A percentile compares a stretch with the other conserved stretches of the same genome.
phyloP scores from a whole-genome alignment of 1,140 invertebrate species.

The Wasmannia auropunctata region DNA sequence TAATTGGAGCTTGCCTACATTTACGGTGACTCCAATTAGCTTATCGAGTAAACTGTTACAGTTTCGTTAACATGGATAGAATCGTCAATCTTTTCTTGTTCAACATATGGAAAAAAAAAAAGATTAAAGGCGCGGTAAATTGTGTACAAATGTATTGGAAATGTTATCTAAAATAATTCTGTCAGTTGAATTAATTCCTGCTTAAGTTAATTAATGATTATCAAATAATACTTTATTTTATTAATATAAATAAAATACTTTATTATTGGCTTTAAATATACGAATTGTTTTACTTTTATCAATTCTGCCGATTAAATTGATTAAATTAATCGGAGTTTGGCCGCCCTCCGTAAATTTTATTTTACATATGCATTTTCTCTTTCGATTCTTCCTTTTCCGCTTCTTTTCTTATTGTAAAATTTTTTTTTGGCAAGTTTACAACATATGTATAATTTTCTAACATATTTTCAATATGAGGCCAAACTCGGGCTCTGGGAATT shows the following conservation, averaged over 20 bases:
- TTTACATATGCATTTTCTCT: background rate
- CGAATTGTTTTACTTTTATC: background rate
- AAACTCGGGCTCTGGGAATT: background rate
- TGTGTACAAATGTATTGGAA: background rate
- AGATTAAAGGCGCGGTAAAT: background rate
- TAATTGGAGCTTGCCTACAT: background rate
- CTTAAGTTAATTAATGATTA: background rate
- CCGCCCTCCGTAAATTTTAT: background rate
- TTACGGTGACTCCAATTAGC: background rate
- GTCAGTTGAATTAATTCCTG: background rate
- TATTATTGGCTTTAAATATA: background rate
- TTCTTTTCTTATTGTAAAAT: background rate
- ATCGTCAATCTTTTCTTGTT: background rate
- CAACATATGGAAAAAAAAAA: background rate
- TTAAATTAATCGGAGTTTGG: background rate
- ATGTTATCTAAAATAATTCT: background rate
- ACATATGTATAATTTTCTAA: background rate
- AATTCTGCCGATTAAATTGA: background rate
- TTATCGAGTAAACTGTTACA: background rate
- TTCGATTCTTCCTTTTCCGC: background rate
- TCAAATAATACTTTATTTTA: background rate
- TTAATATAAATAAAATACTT: background rate
- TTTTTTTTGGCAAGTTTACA: too few species aligned
- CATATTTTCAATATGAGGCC: background rate
- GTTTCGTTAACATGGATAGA: background rate